Percentiles rank a stretch among this genome's conserved stretches.
These are phyloP conservation scores for Microplitis deprimator DNA, from an alignment of 2,888 invertebrate genomes.

Conservation along the genomic window DNA sequence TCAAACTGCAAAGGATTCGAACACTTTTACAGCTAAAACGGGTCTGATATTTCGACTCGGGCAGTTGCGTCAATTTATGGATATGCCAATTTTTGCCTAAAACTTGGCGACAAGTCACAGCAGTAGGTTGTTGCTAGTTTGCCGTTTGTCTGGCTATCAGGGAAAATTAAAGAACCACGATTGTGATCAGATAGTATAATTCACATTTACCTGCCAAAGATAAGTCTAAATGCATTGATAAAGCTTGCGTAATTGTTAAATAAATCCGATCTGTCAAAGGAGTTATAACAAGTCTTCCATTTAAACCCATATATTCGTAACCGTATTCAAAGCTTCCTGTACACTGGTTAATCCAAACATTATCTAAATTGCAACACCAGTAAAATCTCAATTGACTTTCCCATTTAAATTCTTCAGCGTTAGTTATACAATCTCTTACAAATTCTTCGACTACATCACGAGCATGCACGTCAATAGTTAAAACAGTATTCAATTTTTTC, in stretches of 20 bases:
- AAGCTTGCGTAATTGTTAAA: slow-evolving; percentile 92
- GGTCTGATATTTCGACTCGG: too few species aligned
- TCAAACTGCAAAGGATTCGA: too few species aligned
- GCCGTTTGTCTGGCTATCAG: too few species aligned
- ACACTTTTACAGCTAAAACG: too few species aligned
- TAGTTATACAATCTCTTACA: slow-evolving; percentile 85
- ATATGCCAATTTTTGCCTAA: too few species aligned
- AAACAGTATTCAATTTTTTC: slow-evolving; percentile 88
- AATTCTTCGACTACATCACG: slow-evolving; percentile 90
- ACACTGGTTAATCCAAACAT: slow-evolving; percentile 87
- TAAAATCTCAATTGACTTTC: slow-evolving; percentile 92
- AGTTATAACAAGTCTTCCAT: slow-evolving; percentile 91
- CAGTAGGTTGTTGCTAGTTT: not conserved
- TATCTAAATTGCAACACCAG: slow-evolving; percentile 87
- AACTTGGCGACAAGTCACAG: too few species aligned
- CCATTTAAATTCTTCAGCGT: slow-evolving; percentile 92
- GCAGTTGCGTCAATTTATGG: too few species aligned
- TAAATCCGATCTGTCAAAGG: slow-evolving; percentile 94
- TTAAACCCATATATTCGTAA: slow-evolving; percentile 96
- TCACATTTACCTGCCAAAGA: slow-evolving; percentile 82
- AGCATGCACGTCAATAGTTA: slow-evolving; percentile 93
- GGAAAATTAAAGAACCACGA: too few species aligned
- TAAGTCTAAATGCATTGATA: slow-evolving; percentile 92
- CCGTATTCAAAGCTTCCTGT: slow-evolving; percentile 91
- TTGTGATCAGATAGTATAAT: not conserved